Conservation (phyloP, 2,113 vertebrate species). For the Emydura subglobosa region DNA sequence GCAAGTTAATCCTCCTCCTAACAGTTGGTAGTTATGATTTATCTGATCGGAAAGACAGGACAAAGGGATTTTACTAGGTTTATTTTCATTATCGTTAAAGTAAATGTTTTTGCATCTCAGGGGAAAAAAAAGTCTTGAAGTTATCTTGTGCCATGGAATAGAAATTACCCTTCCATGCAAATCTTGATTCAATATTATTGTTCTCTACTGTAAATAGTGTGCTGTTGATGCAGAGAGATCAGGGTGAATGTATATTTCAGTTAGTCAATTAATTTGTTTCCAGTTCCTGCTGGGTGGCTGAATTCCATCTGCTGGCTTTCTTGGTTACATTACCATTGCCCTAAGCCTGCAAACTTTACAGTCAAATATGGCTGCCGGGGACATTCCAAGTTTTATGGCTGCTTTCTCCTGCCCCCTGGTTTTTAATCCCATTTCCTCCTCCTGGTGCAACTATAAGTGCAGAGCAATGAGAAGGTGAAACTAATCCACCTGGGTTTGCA, state of each 20-base stretch:
- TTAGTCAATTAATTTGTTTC: conserved; percentile 54
- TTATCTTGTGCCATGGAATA: conserved; percentile 46
- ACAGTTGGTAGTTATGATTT: conserved; percentile 72
- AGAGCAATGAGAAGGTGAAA: not conserved
- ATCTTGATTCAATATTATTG: conserved; percentile 77
- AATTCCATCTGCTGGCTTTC: conserved; percentile 60
- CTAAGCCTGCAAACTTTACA: not conserved
- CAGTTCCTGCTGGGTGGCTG: conserved; percentile 59
- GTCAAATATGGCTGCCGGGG: not conserved
- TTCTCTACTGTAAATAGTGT: conserved; percentile 70
- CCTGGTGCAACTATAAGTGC: not conserved
- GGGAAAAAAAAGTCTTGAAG: conserved; percentile 45
- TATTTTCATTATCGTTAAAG: conserved; percentile 73
- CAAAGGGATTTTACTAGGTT: conserved; percentile 69
- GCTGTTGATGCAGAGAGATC: conserved; percentile 67
- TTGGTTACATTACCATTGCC: not conserved
- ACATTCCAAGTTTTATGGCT: not conserved
- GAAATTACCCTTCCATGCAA: conserved; percentile 67
- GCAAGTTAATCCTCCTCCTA: conserved; percentile 70
- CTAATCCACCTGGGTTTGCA: not conserved
- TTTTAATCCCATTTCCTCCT: not conserved
- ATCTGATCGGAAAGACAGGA: conserved; percentile 70
- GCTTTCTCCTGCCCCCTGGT: not conserved
- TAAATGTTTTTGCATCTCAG: conserved; percentile 65
- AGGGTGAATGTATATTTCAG: conserved; percentile 41